Conservation (phyloP, 2,797 vertebrate genomes). For the Phylloscopus collybita region DNA sequence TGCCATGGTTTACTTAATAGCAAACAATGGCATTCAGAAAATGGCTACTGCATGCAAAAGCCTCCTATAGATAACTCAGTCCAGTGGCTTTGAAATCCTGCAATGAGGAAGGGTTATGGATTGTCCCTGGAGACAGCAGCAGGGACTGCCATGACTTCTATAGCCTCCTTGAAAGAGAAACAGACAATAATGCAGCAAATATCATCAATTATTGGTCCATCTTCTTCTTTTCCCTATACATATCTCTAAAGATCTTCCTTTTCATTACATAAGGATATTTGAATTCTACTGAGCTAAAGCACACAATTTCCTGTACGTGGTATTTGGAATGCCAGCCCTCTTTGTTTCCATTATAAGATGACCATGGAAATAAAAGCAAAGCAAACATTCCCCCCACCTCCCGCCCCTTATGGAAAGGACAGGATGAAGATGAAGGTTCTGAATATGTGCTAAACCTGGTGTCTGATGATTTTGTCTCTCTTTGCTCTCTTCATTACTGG, state of each 20-base stretch:
- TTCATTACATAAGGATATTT: background rate
- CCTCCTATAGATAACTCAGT: background rate
- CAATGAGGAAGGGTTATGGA: background rate
- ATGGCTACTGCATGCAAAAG: background rate
- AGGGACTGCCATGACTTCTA: background rate
- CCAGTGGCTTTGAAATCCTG: background rate
- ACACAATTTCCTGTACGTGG: rapidly evolving
- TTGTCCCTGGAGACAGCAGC: background rate
- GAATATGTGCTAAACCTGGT: background rate
- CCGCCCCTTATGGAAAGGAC: background rate
- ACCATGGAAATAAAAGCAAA: background rate
- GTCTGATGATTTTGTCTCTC: background rate
- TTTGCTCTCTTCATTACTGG: background rate
- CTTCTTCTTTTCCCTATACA: background rate
- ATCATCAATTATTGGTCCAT: background rate
- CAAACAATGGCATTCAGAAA: background rate
- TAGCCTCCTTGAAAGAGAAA: background rate
- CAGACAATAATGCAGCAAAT: background rate
- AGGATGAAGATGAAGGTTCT: background rate
- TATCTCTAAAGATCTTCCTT: background rate
- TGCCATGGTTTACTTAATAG: background rate
- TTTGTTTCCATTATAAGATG: background rate
- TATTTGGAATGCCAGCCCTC: background rate
- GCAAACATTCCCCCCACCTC: rapidly evolving
- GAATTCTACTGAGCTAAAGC: background rate